phyloP scores from a whole-genome alignment of 2,888 invertebrate species.

The Branchipolynoe longqiensis region DNA sequence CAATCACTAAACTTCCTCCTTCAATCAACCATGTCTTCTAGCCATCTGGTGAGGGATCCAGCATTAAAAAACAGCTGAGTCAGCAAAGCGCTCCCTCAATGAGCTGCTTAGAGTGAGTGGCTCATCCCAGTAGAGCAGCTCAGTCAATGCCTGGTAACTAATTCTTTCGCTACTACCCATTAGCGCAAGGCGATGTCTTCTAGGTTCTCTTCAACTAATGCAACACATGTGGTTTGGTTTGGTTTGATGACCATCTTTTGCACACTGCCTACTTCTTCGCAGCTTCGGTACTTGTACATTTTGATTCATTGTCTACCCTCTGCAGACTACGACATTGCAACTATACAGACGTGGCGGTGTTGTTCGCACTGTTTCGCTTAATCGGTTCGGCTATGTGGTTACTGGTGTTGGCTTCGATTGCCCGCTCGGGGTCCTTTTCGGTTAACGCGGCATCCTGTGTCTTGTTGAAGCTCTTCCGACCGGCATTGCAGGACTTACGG shows the following conservation, averaged over 20 bases:
- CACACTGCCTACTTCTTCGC: no score
- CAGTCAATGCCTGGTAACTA: not conserved
- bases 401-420: not conserved
- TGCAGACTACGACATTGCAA: not conserved
- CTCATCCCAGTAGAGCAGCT: not conserved
- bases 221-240: slow-evolving; percentile 18
- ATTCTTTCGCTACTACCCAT: not conserved
- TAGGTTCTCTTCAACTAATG: slow-evolving; percentile 51
- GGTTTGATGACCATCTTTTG: no score
- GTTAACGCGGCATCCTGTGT: not conserved
- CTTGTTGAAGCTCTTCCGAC: slow-evolving; percentile 44
- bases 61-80: not conserved
- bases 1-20: no score
- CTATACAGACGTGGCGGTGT: slow-evolving; percentile 1
- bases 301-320: not conserved
- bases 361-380: not conserved
- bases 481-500: slow-evolving; percentile 44
- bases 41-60: no score
- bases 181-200: not conserved
- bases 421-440: slow-evolving; percentile 11
- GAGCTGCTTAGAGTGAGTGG: not conserved
- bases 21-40: no score
- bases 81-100: not conserved
- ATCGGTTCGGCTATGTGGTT: slow-evolving; percentile 3
- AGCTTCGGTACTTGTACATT: no score